Base-by-base conservation (phyloP, 2,888 invertebrate species). In the Formica aserva region DNA sequence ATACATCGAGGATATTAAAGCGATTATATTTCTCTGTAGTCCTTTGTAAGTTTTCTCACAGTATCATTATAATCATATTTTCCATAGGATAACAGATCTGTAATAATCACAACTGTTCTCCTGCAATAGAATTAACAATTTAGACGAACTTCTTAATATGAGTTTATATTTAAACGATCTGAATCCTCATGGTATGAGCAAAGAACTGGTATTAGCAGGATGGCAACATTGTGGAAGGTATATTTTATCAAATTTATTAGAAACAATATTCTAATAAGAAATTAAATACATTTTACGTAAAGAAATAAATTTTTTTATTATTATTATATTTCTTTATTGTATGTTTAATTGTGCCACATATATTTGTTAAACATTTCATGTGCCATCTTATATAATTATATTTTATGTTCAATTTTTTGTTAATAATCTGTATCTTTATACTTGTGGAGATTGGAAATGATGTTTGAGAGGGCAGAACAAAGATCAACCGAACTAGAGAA, bases 1-100 rank as follows among this genome's bases (percentile, higher is more conserved):
- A 90, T 97, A 97, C 91, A 95, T 98, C 15, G 96, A 97, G 55
- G 98, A 98, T 89, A 97, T 98, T 82, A 97, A 97, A 85, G 96
- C 97, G 0, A 96, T 98, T 55, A 97, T 98, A 81, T 98, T 98
- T 93, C 95, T 98, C 1, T 98, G 98, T 93, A 98, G 98, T 91
- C 98, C 98, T 0, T 95, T 98, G 97, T 98, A 95, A 96, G 97
- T 96, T 26, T 11, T 3, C 52, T 52, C 52, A 0, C 1, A 1
- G 65, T 60, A 35, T 45, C 26, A n/a, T 55, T 18, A 32, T 71
- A 35, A 78, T 41, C 41, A 35, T 18, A 13, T 8, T 69, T 74
- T 9, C n/a, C 3, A 22, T 11, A 9, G 13, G 0, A 38, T 32
- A 78, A 60, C 13, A 22, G 1, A 45, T 57, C 38, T 66, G 3